These are phyloP conservation scores for Argyrosomus japonicus DNA, from an alignment of 2,113 vertebrate genomes.

Conservation along the genomic window DNA sequence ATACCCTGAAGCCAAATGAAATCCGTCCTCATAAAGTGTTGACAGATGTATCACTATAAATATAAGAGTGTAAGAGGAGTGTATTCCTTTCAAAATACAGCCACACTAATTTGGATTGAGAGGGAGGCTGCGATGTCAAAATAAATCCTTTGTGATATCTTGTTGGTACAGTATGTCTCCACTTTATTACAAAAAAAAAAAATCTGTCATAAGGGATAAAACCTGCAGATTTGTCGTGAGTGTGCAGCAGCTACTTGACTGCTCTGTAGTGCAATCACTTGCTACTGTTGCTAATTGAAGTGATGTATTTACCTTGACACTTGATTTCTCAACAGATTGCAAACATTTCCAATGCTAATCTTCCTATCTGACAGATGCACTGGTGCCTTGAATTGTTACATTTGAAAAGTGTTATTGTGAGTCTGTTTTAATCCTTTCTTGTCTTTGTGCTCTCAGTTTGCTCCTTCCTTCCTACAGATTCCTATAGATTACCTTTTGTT, in stretches of 20 bases:
- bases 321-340: conserved; percentile 50
- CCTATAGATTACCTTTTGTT: background rate
- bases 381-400: background rate
- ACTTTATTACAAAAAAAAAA: conserved; percentile 7
- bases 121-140: conserved; percentile 31
- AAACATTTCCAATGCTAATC: conserved; percentile 51
- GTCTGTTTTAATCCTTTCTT: conserved; percentile 14
- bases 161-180: conserved; percentile 20
- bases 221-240: conserved; percentile 1
- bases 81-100: conserved; percentile 20
- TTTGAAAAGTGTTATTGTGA: conserved; percentile 17
- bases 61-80: background rate
- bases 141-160: conserved; percentile 45
- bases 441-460: conserved; percentile 2
- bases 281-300: conserved; percentile 53
- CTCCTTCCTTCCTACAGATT: background rate
- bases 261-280: conserved; percentile 27
- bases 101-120: conserved; percentile 36
- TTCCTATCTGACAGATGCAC: background rate
- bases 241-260: conserved; percentile 32
- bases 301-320: conserved; percentile 46
- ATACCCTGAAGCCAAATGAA: conserved; percentile 15
- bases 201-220: conserved; percentile 8
- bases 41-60: conserved; percentile 27
- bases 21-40: conserved; percentile 3